These are phyloP conservation scores for Odontocolon sp. DNA, from an alignment of 2,888 invertebrate genomes.

Conservation along the genomic window DNA sequence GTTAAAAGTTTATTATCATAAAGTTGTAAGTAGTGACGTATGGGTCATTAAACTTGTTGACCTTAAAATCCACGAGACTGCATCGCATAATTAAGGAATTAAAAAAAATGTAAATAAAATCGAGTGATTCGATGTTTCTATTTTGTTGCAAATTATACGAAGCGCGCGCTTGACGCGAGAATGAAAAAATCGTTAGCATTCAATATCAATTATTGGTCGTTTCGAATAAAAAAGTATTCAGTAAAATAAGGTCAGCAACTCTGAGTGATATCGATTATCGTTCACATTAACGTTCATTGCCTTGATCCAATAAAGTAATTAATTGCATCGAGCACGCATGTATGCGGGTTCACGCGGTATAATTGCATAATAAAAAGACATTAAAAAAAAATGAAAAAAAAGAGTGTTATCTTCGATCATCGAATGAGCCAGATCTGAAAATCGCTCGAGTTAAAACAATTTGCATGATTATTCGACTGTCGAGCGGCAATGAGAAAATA, in stretches of 20 bases:
- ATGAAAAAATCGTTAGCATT: no score
- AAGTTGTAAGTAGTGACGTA: background rate
- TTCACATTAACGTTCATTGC: slow-evolving; percentile 7
- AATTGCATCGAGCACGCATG: slow-evolving; percentile 9
- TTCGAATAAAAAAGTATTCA: background rate
- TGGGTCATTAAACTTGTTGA: background rate
- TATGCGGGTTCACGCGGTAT: slow-evolving; percentile 22
- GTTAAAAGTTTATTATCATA: slow-evolving; percentile 6
- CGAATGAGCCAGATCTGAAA: background rate
- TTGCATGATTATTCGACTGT: background rate
- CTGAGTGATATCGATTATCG: slow-evolving; percentile 2
- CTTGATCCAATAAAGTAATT: slow-evolving; percentile 46
- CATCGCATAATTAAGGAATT: no score
- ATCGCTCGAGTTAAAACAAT: background rate
- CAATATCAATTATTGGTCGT: no score
- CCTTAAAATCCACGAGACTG: slow-evolving; percentile 4
- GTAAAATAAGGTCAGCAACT: background rate
- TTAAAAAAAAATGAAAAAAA: background rate
- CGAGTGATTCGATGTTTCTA: no score
- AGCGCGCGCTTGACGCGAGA: no score
- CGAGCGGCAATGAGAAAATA: background rate
- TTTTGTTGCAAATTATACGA: no score
- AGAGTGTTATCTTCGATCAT: no score
- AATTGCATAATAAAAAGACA: background rate
- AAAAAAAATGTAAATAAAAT: no score